These are phyloP conservation scores for Parnassius apollo DNA, from an alignment of 2,888 invertebrate genomes.

Conservation along the genomic window DNA sequence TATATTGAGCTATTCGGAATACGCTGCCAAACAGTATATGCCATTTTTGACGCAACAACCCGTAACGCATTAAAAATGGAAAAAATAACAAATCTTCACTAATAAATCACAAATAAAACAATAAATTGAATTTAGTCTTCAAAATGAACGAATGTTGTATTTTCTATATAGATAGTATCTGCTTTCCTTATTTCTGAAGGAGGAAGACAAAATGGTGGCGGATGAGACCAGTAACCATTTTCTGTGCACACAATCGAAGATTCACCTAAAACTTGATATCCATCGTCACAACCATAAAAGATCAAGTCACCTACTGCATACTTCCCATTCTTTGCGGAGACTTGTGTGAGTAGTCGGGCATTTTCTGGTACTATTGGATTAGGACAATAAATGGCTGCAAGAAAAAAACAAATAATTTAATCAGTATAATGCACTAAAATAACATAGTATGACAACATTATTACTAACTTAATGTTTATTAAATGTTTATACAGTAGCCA, in stretches of 20 bases:
- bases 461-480: too few species aligned
- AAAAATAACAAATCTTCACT: too few species aligned
- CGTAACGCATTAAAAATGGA: too few species aligned
- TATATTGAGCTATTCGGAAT: too few species aligned
- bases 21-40: too few species aligned
- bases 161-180: constrained; percentile 67
- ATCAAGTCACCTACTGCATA: constrained; percentile 91
- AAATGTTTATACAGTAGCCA: too few species aligned
- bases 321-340: constrained; percentile 71
- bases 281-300: constrained; percentile 82
- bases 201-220: constrained; percentile 88
- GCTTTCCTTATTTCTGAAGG: constrained; percentile 57
- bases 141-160: constrained; percentile 63
- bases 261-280: constrained; percentile 82
- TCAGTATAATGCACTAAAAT: too few species aligned
- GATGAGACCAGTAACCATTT: constrained; percentile 93
- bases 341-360: constrained; percentile 77
- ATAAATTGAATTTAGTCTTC: constrained; percentile 40
- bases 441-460: too few species aligned
- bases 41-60: too few species aligned
- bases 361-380: constrained; percentile 87
- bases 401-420: constrained; percentile 23
- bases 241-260: constrained; percentile 92
- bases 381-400: constrained; percentile 90
- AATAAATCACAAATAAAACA: too few species aligned